Conservation (phyloP, 1,140 invertebrate genomes). For the Drosophila orosa region DNA sequence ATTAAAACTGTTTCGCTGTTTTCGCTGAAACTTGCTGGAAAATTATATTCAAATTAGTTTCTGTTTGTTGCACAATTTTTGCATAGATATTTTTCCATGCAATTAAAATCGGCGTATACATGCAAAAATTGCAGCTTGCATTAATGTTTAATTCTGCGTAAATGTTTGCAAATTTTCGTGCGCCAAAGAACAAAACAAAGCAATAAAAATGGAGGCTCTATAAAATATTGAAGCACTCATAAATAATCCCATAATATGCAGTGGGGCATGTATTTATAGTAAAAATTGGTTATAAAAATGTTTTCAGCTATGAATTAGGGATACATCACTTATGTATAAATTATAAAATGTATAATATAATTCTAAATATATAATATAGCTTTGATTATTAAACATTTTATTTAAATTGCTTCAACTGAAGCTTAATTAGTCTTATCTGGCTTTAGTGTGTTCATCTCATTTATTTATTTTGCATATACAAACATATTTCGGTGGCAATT, state of each 20-base stretch:
- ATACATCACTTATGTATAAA: neutral
- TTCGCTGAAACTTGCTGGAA: neutral
- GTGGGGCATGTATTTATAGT: neutral
- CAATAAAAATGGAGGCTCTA: slow-evolving; percentile 32
- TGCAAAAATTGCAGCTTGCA: slow-evolving; percentile 61
- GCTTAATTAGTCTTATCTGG: neutral
- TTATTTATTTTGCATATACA: slow-evolving; percentile 6
- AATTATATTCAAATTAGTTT: slow-evolving; percentile 49
- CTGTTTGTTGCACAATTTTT: slow-evolving; percentile 24
- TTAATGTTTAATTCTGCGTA: slow-evolving; percentile 75
- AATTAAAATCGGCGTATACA: slow-evolving; percentile 63
- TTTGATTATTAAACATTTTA: neutral
- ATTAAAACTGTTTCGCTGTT: slow-evolving; percentile 35
- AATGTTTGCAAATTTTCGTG: slow-evolving; percentile 55
- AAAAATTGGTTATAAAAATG: neutral
- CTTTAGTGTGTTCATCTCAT: slow-evolving; percentile 3
- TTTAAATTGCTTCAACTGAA: neutral
- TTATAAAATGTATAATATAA: neutral
- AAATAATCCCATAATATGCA: slow-evolving; percentile 2
- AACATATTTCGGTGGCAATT: slow-evolving; percentile 4
- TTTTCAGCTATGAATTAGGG: neutral
- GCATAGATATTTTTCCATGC: slow-evolving; percentile 62
- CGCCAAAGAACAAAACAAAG: slow-evolving; percentile 37
- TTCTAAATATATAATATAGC: neutral
- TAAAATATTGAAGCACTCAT: slow-evolving; percentile 8